phyloP scores from a whole-genome alignment of 2,797 vertebrate genomes.

The Sphenopsis melanotis region DNA sequence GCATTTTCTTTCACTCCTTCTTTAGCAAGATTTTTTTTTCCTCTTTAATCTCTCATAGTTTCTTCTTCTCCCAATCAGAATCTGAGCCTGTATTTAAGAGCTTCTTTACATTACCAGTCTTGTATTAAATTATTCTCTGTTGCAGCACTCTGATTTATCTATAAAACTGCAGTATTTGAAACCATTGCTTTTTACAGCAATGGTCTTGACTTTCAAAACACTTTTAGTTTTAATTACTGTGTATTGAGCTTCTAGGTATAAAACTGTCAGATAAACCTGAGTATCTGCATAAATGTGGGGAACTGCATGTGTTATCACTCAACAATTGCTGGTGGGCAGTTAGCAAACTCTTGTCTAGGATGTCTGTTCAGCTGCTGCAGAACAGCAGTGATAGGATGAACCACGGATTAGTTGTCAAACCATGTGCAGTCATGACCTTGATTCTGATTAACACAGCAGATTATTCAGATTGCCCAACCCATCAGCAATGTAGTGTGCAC shows the following conservation, averaged over 20 bases:
- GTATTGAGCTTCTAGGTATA: constrained; percentile 67
- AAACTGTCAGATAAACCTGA: constrained; percentile 76
- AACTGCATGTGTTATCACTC: constrained; percentile 62
- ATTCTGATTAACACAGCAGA: neutral
- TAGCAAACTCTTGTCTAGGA: constrained; percentile 20
- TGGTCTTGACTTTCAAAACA: constrained; percentile 74
- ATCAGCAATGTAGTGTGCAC: neutral
- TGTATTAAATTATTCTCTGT: constrained; percentile 55
- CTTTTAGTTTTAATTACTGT: constrained; percentile 76
- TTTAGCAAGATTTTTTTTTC: neutral
- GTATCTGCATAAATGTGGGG: constrained; percentile 64
- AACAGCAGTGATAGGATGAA: neutral
- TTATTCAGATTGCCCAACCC: neutral
- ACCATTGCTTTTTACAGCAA: constrained; percentile 62
- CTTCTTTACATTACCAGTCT: constrained; percentile 33
- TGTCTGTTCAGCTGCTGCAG: neutral
- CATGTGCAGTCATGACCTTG: neutral
- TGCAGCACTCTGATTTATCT: constrained; percentile 69
- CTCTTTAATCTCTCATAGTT: neutral
- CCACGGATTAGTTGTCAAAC: neutral
- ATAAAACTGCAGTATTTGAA: constrained; percentile 67
- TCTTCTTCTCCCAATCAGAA: constrained; percentile 38
- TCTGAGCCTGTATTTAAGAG: constrained; percentile 35
- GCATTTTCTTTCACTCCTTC: neutral
- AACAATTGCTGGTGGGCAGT: constrained; percentile 61